phyloP scores from a whole-genome alignment of 2,888 invertebrate genomes.

The Metellina segmentata region DNA sequence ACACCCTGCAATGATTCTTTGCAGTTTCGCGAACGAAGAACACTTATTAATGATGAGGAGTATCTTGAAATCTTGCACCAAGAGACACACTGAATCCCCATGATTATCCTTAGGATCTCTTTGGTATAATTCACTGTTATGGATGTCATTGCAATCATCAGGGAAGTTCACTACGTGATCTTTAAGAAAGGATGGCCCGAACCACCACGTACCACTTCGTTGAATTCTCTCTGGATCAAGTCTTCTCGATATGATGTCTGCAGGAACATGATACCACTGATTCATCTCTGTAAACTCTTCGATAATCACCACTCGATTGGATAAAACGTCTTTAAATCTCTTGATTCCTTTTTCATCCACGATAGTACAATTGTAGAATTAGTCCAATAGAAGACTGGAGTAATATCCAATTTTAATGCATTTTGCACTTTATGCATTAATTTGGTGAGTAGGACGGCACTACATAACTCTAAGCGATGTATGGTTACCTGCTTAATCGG shows the following conservation, averaged over 20 bases:
- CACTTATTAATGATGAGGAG: too few species aligned
- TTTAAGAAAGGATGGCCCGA: slow-evolving; percentile 40
- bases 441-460: slow-evolving; percentile 13
- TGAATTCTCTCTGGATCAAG: too few species aligned
- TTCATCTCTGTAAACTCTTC: slow-evolving; percentile 63
- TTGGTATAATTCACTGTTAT: background rate
- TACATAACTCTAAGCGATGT: slow-evolving; percentile 26
- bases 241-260: slow-evolving; percentile 79
- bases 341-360: slow-evolving; percentile 55
- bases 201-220: slow-evolving; percentile 76
- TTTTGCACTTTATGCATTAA: background rate
- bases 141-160: background rate
- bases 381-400: slow-evolving; percentile 53
- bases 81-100: too few species aligned
- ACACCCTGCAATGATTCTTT: too few species aligned
- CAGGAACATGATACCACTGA: slow-evolving; percentile 79
- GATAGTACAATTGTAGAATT: slow-evolving; percentile 71
- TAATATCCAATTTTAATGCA: background rate
- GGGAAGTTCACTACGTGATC: slow-evolving; percentile 5
- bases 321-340: slow-evolving; percentile 78
- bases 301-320: slow-evolving; percentile 78
- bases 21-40: too few species aligned
- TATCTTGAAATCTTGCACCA: too few species aligned
- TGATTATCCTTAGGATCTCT: too few species aligned
- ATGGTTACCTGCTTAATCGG: slow-evolving; percentile 28